Conservation (phyloP, 2,113 vertebrate genomes). For the Catagonus wagneri region DNA sequence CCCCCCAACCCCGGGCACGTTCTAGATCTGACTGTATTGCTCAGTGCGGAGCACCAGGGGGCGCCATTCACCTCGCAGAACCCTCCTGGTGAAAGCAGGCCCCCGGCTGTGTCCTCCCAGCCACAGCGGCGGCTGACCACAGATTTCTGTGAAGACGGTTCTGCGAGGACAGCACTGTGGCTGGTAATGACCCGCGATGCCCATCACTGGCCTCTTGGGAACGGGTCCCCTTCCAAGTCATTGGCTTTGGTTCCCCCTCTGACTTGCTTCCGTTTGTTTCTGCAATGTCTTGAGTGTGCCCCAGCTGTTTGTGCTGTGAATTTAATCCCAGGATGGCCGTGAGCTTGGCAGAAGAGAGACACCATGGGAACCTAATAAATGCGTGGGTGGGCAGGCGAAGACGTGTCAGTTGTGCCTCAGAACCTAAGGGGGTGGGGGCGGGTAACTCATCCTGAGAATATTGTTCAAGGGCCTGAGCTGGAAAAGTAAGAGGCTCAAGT, state of each 20-base stretch:
- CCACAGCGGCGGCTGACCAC: rapidly evolving
- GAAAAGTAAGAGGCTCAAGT: background rate
- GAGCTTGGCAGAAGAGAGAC: background rate
- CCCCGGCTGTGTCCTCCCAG: background rate
- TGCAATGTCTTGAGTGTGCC: background rate
- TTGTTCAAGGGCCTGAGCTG: background rate
- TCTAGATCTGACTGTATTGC: rapidly evolving
- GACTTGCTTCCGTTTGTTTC: background rate
- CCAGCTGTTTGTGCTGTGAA: background rate
- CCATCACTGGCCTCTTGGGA: background rate
- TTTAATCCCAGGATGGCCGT: background rate
- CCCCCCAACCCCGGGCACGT: background rate
- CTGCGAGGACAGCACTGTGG: background rate
- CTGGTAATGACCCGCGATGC: background rate
- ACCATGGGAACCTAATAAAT: background rate
- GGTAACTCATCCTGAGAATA: background rate
- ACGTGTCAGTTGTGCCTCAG: too few relatives aligned
- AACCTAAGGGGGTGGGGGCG: rapidly evolving
- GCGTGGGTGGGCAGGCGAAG: rapidly evolving
- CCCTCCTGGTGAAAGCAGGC: background rate
- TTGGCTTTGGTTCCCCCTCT: background rate
- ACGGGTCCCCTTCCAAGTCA: background rate
- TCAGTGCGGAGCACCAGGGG: background rate
- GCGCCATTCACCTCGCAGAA: rapidly evolving
- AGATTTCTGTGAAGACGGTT: background rate